Base-by-base conservation (phyloP, 53 echinoderm and acorn worm species). In the Arbacia lixula region DNA sequence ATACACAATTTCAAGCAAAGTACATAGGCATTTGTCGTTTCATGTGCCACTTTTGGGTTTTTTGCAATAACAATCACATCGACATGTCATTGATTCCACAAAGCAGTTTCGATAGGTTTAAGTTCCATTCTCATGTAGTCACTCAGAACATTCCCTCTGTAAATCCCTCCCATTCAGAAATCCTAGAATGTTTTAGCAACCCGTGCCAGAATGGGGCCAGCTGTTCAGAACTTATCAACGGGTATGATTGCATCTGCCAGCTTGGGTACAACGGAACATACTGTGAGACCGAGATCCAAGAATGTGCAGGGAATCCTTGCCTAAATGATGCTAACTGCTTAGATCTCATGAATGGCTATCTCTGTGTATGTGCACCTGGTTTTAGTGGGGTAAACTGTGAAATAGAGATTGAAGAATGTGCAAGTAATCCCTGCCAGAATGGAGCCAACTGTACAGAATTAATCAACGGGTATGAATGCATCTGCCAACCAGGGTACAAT, bases 181-280 rank as follows among this genome's bases (percentile, higher is more conserved):
- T 86, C 62, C 40, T 91, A 33, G 94, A 94, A 49, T 94, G 94
- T 40, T 24, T 36, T 19, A 85, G 86, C 31, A 84, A 84, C 60
- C 94, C 94, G 0, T 91, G 94, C 60, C 88, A 67, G 17, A 81
- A 81, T 64, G 78, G 83, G 6, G 85, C 92, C 9, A 67, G 36
- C 1, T 95, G 95, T 66, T 68, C 53, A 20, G 85, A 88, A 24
- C 60, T 81, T 0, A 66, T 50, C 33, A 60, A 64, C 61, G 66
- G 79, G 12, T 86, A 85, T 50, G 36, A 25, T 6, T 91, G 91
- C 35, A 63, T 54, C 2, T 91, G 91, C 29, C 8, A 26, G 21
- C 30, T 39, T 20, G 91, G 91, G 5, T 91, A 75, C 68, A 76
- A 42, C 36, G 91, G 91, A 25, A 77, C 51, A 3, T 55, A 42